phyloP scores from a whole-genome alignment of 2,888 invertebrate species.

The Melinaea marsaeus region DNA sequence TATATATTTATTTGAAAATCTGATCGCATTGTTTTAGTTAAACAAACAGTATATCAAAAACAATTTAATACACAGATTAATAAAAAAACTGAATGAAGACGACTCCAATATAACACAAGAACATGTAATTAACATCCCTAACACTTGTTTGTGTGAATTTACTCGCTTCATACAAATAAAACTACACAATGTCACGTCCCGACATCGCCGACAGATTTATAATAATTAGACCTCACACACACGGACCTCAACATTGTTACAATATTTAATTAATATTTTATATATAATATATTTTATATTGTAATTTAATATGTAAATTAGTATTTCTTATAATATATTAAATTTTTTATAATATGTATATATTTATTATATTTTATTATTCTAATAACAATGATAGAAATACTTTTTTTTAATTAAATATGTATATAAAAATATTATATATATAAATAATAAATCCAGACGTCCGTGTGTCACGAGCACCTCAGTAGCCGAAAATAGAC shows the following conservation, averaged over 20 bases:
- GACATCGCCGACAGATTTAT: slow-evolving; percentile 68
- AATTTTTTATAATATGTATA: too few relatives aligned
- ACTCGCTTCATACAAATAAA: slow-evolving; percentile 56
- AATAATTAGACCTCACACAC: slow-evolving; percentile 67
- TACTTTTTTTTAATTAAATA: too few relatives aligned
- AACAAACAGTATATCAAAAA: slow-evolving; percentile 1
- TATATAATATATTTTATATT: too few relatives aligned
- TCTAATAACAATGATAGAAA: too few relatives aligned
- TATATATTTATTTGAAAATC: neutral
- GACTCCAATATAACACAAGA: slow-evolving; percentile 29
- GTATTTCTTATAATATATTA: too few relatives aligned
- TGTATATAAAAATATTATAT: too few relatives aligned
- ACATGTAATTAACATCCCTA: slow-evolving; percentile 52
- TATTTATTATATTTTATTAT: too few relatives aligned
- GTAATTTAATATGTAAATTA: too few relatives aligned
- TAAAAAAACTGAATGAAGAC: slow-evolving; percentile 17
- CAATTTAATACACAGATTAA: slow-evolving; percentile 1
- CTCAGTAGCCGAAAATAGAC: slow-evolving; percentile 56
- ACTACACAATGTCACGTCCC: slow-evolving; percentile 56
- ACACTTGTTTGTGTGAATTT: slow-evolving; percentile 64
- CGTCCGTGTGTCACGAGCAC: slow-evolving; percentile 41
- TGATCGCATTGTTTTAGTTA: neutral
- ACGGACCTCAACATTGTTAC: slow-evolving; percentile 32
- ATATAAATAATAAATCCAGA: neutral
- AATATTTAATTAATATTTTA: too few relatives aligned